Base-by-base conservation (phyloP, 2,888 invertebrate species). In the Troilus luridus region DNA sequence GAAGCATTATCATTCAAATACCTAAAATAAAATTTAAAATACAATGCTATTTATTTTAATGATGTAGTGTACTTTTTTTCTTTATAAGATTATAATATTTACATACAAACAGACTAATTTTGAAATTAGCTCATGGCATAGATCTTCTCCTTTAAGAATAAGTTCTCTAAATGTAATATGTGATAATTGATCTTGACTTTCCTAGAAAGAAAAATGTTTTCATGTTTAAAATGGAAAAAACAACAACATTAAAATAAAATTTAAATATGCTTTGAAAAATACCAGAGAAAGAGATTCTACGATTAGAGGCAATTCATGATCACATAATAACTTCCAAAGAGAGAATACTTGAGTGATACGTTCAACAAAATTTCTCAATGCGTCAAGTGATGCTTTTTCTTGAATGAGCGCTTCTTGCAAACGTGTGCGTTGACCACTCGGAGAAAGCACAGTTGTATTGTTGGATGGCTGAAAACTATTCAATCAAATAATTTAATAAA, bases 1-100 rank as follows among this genome's bases (percentile, higher is more conserved):
- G 98, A 98, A 0, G 99, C 99, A 94, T 98, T 98, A 94, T 99
- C 99, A 91, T 97, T 97, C 27, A 99, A 95, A 94, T 99, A 99
- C 91, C 98, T 95, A 91, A 92, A 93, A 92, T 94, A 77, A 64
- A 27, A 27, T 60, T 88, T 27, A 17, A 89, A 24, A 56, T 67
- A 67, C 24, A 90, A 59, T 77, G n/a, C 5, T 58, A 21, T 54
- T 41, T 41, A 19, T 58, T 64, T 12, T 8, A 89, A 67, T 67
- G 0, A 24, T 24, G 64, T 81, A 90, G 81, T 27, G 14, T 10
- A 85, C n/a, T 17, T n/a, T 77, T 41, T 77, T 7, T 77, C 0
- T 17, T 27, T 7, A 88, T 58, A 58, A 6, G 24, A 59, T n/a
- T 60, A 41, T 89, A 89, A 89, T n/a, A 67, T 60, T 58, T 91